Conservation (phyloP, 2,113 vertebrate species). For the Mugil cephalus region DNA sequence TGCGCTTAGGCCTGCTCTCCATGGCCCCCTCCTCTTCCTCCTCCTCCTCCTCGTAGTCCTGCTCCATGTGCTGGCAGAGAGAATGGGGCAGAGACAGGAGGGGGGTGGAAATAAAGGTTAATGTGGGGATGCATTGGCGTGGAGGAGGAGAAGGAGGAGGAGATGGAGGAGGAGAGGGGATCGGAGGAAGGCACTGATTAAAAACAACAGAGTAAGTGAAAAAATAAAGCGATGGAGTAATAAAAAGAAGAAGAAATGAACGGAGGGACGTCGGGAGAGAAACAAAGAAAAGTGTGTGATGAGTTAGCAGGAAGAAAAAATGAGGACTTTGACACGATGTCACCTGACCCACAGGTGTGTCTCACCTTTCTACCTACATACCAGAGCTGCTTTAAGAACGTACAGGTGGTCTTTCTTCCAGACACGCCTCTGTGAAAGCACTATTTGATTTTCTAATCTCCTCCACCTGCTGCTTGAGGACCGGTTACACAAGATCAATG, state of each 20-base stretch:
- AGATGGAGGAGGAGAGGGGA: neutral
- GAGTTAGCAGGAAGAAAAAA: constrained; percentile 26
- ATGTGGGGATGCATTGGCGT: constrained; percentile 50
- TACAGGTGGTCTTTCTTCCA: neutral
- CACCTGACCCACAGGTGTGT: too few species aligned
- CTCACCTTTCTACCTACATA: neutral
- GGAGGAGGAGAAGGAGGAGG: neutral
- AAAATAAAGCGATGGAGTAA: neutral
- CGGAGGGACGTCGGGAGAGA: neutral
- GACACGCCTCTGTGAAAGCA: constrained; percentile 2
- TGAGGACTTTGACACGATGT: neutral
- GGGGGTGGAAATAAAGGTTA: constrained; percentile 73
- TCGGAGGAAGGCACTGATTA: constrained; percentile 1
- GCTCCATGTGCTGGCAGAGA: constrained; percentile 55
- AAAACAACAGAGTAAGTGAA: constrained; percentile 1
- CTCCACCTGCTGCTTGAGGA: neutral
- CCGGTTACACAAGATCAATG: constrained; percentile 1
- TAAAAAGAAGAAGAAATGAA: constrained; percentile 4
- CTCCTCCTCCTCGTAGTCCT: constrained; percentile 53
- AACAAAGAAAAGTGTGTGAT: neutral
- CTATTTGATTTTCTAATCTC: neutral
- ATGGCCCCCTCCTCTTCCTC: constrained; percentile 40
- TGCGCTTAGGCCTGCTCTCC: constrained; percentile 53
- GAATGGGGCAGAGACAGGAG: constrained; percentile 58
- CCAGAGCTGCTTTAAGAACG: neutral